These are phyloP conservation scores for Hydractinia symbiolongicarpus DNA, from an alignment of 30 jellyfish, hydroid and myxozoan genomes.

Conservation along the genomic window DNA sequence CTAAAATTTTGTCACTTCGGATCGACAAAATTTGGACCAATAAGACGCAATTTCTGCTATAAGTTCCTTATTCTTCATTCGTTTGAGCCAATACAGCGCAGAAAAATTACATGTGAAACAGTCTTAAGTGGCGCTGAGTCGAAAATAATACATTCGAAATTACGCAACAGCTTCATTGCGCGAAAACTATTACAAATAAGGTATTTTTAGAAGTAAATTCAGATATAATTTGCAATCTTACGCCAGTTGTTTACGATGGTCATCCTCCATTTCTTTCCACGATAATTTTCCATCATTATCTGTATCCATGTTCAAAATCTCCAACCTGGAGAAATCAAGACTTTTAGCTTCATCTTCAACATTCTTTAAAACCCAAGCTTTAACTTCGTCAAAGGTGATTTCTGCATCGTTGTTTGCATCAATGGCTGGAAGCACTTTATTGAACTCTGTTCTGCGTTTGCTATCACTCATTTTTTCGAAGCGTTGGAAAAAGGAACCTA, in stretches of 20 bases:
- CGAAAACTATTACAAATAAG: not conserved
- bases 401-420: not conserved
- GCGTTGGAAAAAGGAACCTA: not conserved
- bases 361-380: not conserved
- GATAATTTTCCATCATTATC: not conserved
- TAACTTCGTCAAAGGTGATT: not conserved
- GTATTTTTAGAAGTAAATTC: not conserved
- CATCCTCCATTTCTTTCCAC: not conserved
- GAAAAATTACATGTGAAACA: not conserved
- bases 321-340: not conserved
- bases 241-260: constrained; percentile 4
- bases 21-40: too few species aligned
- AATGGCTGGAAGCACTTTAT: not conserved
- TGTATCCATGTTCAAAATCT: constrained; percentile 2
- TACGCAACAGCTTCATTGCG: not conserved
- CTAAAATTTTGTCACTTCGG: too few species aligned
- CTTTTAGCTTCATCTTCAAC: not conserved
- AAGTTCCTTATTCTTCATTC: too few species aligned
- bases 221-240: not conserved
- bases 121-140: not conserved
- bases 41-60: too few species aligned
- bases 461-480: not conserved
- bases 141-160: not conserved
- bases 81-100: too few species aligned
- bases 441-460: not conserved